Base-by-base conservation (phyloP, 2,888 invertebrate genomes). In the Coelinius sp. region DNA sequence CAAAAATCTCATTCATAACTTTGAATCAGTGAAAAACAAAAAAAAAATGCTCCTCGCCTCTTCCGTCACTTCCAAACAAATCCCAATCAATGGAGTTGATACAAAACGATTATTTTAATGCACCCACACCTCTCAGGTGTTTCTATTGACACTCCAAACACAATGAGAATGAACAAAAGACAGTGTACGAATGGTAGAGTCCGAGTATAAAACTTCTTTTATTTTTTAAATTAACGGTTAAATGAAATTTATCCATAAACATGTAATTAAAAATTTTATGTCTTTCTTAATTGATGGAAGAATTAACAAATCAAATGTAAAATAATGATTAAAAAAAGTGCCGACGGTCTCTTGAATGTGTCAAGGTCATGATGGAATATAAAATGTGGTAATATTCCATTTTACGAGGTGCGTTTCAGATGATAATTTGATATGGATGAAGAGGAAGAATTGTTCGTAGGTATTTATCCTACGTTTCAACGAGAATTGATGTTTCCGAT, bases 401-500 rank as follows among this genome's bases (percentile, higher is more conserved):
- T 49, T 49, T 49, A 49, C 17, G 46, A 49, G 46, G 17, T 49
- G 46, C 46, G 20, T 49, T 49, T 14, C 46, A 49, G 20, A 49
- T 49, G 46, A 49, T 49, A 49, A 49, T 49, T 49, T 49, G 10
- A 49, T 49, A 20, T 49, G 46, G 20, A 7, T 4, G 14, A 41
- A 52, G 64, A 63, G 70, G 73, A 63, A 68, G 72, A 66, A 52
- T 53, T 68, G 64, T 63, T 65, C 59, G 71, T 80, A 76, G 79
- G 77, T 82, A 79, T 79, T 76, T 82, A 80, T 81, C 79, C 79
- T 80, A 80, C 77, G 78, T 78, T 78, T 77, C 78, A 79, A 84
- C 78, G 81, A 82, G 81, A 83, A 84, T 84, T 84, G 83, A 84
- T 84, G 84, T 84, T 83, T 84, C 84, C 84, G 83, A 84, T 83